phyloP scores from a whole-genome alignment of 2,888 invertebrate species.

The Synanthedon formicaeformis region DNA sequence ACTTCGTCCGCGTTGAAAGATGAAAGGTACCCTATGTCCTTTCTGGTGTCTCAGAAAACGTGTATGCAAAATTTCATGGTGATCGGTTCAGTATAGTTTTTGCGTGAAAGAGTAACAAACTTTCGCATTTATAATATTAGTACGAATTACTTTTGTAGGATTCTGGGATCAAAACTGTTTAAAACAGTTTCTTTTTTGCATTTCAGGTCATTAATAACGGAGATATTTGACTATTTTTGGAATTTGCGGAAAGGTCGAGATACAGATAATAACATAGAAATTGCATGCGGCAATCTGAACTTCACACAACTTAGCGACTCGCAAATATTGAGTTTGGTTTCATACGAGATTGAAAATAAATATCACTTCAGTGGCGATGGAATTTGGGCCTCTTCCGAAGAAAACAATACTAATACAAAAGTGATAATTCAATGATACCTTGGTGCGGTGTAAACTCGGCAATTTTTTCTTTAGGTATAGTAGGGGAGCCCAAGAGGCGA shows the following conservation, averaged over 20 bases:
- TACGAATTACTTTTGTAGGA: too few relatives aligned
- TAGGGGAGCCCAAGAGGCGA: too few relatives aligned
- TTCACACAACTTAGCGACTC: slow-evolving; percentile 39
- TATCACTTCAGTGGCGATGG: slow-evolving; percentile 83
- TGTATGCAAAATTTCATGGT: too few relatives aligned
- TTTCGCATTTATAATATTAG: too few relatives aligned
- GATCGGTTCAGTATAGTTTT: too few relatives aligned
- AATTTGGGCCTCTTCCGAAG: slow-evolving; percentile 67
- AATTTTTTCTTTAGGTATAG: too few relatives aligned
- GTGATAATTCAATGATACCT: neutral
- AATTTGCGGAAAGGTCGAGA: slow-evolving; percentile 18
- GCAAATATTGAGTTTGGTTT: slow-evolving; percentile 73
- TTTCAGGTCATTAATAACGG: slow-evolving; percentile 35
- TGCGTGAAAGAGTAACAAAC: too few relatives aligned
- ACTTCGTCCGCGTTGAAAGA: too few relatives aligned
- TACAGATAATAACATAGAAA: slow-evolving; percentile 13
- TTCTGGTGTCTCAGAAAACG: too few relatives aligned
- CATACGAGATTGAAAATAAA: slow-evolving; percentile 79
- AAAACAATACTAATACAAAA: slow-evolving; percentile 10
- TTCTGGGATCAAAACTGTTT: too few relatives aligned
- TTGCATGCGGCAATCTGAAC: slow-evolving; percentile 26
- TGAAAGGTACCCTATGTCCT: too few relatives aligned
- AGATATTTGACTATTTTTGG: slow-evolving; percentile 28
- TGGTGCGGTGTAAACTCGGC: neutral
- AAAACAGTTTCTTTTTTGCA: too few relatives aligned